Evolutionary conservation across 2,113 vertebrate genomes (phyloP).

Genomic region (Rhinoptilus africanus): DNA sequence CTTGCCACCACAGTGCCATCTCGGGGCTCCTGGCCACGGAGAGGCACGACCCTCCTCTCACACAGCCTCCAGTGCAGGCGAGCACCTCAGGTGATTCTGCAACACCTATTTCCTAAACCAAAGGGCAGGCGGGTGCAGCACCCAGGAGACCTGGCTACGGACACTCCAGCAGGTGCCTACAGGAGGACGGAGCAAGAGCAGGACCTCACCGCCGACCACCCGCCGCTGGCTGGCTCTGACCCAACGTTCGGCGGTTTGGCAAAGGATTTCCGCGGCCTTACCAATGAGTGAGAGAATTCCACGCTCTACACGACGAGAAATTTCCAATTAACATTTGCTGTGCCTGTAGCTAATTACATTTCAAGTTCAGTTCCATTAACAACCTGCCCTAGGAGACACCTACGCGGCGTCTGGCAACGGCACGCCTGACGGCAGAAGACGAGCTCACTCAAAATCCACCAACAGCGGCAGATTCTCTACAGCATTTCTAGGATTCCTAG

Average conservation of each 20-base stretch:
- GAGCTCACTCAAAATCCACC: neutral
- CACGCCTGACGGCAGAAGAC: neutral
- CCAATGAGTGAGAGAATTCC: accelerated
- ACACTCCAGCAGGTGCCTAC: accelerated
- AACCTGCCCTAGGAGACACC: neutral
- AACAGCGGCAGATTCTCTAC: accelerated
- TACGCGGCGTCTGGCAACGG: accelerated
- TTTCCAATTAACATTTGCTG: neutral
- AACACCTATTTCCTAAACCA: accelerated
- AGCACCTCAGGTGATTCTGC: neutral
- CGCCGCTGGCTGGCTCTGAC: neutral
- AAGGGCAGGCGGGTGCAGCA: neutral
- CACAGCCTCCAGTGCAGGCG: accelerated
- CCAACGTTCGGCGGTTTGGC: accelerated
- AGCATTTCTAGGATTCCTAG: neutral
- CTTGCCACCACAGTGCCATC: neutral
- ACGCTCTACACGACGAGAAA: accelerated
- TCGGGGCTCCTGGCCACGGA: neutral
- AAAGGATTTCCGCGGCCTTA: neutral
- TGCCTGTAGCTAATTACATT: neutral
- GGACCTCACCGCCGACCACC: neutral
- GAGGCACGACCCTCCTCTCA: neutral
- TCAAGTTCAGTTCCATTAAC: neutral
- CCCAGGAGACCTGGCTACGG: accelerated
- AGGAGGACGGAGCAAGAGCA: neutral